Evolutionary conservation across 2,113 vertebrate species (phyloP).

Genomic region (Erpornis zantholeuca): DNA sequence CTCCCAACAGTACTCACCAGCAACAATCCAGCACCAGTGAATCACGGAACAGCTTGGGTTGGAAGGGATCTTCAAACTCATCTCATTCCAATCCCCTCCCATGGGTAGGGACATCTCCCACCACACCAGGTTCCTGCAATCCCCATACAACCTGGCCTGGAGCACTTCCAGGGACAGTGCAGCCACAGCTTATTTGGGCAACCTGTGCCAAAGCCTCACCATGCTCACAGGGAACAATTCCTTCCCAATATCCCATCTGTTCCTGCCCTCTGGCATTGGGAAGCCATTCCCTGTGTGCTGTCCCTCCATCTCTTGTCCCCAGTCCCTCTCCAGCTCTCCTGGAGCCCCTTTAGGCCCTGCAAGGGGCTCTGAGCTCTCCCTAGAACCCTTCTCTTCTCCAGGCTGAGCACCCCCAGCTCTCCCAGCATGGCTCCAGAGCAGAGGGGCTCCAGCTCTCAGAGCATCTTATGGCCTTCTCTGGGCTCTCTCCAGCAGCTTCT

Average conservation of each 20-base stretch:
- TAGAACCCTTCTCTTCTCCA: background rate
- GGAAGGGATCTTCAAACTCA: background rate
- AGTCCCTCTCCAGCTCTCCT: background rate
- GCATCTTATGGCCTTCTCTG: background rate
- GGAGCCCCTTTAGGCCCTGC: accelerated
- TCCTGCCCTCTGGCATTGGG: background rate
- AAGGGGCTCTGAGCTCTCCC: background rate
- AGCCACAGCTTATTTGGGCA: background rate
- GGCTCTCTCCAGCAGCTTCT: background rate
- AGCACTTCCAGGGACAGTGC: background rate
- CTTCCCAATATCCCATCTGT: background rate
- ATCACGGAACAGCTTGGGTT: background rate
- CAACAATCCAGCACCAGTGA: background rate
- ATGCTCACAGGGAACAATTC: background rate
- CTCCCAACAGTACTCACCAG: background rate
- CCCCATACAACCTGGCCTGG: background rate
- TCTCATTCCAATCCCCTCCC: background rate
- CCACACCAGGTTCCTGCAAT: background rate
- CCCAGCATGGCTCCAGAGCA: background rate
- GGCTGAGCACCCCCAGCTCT: background rate
- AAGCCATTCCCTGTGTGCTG: background rate
- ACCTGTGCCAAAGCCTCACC: background rate
- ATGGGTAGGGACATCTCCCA: background rate
- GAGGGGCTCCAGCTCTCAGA: background rate
- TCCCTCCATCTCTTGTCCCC: accelerated